Percentiles rank a stretch among this genome's conserved stretches.
These are phyloP conservation scores for Tiphia femorata DNA, from an alignment of 2,888 invertebrate genomes.

Conservation along the genomic window DNA sequence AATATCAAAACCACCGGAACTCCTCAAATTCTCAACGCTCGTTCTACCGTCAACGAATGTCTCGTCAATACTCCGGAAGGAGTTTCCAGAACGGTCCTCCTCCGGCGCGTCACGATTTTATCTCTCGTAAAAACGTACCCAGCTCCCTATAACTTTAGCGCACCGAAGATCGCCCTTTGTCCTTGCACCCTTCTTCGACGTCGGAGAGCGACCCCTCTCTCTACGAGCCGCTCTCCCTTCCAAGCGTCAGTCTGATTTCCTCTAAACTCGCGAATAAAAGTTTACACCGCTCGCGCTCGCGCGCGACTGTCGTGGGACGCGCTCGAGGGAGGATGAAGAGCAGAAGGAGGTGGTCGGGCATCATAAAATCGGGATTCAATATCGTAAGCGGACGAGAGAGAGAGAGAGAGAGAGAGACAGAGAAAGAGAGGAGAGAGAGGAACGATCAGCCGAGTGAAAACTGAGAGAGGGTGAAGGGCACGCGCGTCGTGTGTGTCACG, in stretches of 20 bases:
- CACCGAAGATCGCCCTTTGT: constrained; percentile 4
- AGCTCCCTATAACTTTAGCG: background rate
- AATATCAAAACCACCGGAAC: too few species aligned
- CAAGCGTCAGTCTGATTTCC: constrained; percentile 56
- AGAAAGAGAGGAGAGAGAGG: too few species aligned
- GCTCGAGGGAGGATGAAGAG: background rate
- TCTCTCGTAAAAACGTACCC: background rate
- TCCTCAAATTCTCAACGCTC: too few species aligned
- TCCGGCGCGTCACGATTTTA: too few species aligned
- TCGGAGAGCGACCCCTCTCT: background rate
- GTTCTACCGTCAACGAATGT: too few species aligned
- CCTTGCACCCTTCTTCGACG: background rate
- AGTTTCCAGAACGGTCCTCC: background rate
- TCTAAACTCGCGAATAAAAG: constrained; percentile 67
- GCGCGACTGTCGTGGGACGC: too few species aligned
- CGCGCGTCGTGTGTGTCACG: constrained; percentile 16
- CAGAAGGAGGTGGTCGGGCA: constrained; percentile 26
- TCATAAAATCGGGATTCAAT: constrained; percentile 67
- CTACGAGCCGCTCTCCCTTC: background rate
- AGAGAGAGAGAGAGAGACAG: constrained; percentile 6
- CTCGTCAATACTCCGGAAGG: too few species aligned
- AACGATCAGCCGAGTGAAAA: too few species aligned
- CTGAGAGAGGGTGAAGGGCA: constrained; percentile 2
- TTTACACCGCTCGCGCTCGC: constrained; percentile 59
- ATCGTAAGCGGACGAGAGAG: constrained; percentile 43